Evolutionary conservation across 2,888 invertebrate genomes (phyloP).

Genomic region (Agrochola lychnidis): DNA sequence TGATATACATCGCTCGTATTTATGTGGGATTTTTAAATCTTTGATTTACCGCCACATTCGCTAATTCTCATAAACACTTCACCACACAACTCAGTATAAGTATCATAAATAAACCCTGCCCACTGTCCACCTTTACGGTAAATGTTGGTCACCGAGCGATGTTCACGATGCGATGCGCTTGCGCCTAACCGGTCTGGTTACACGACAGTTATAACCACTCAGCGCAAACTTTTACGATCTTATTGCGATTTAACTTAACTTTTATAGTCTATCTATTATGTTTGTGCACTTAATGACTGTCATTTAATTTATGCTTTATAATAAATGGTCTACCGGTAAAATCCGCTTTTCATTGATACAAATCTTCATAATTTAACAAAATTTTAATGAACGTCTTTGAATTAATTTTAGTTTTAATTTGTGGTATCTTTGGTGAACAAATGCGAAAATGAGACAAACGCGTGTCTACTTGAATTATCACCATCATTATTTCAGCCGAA

Average conservation of each 20-base stretch:
- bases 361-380: not conserved
- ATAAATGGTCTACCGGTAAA: not conserved
- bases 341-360: not conserved
- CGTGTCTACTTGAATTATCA: too few relatives aligned
- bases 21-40: not conserved
- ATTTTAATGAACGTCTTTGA: not conserved
- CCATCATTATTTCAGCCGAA: too few relatives aligned
- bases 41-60: not conserved
- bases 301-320: not conserved
- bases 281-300: slow-evolving; percentile 1
- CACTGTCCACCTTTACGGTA: slow-evolving; percentile 38
- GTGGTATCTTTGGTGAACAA: too few relatives aligned
- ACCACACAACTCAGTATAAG: not conserved
- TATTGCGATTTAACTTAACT: slow-evolving; percentile 31
- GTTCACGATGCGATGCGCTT: slow-evolving; percentile 62
- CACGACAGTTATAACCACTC: slow-evolving; percentile 60
- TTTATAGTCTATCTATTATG: slow-evolving; percentile 20
- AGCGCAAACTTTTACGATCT: slow-evolving; percentile 44
- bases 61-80: not conserved
- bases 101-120: slow-evolving; percentile 1
- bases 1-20: not conserved
- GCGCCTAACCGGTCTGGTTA: slow-evolving; percentile 64
- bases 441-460: too few relatives aligned
- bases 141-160: slow-evolving; percentile 53
- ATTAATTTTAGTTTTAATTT: too few relatives aligned